Evolutionary conservation across 2,888 invertebrate species (phyloP).

Genomic region (Lucinisca nassula): DNA sequence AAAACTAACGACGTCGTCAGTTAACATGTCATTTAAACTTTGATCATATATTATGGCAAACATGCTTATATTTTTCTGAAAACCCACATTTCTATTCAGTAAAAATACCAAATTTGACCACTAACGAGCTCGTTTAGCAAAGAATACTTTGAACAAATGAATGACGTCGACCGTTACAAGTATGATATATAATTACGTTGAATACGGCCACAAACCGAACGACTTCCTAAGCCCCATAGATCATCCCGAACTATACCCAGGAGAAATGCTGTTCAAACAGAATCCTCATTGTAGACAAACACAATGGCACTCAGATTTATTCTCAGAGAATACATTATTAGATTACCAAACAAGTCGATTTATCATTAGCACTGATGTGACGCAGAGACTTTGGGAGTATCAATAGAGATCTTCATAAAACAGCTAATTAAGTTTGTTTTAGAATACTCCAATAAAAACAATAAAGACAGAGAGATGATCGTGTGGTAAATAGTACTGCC

Average conservation of each 20-base stretch:
- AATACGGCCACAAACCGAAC: no score
- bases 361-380: not conserved
- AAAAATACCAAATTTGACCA: no score
- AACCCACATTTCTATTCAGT: no score
- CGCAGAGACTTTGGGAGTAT: not conserved
- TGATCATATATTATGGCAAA: no score
- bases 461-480: not conserved
- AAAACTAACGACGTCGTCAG: no score
- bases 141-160: no score
- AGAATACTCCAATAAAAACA: not conserved
- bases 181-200: no score
- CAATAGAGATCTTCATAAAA: not conserved
- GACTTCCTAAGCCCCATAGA: no score
- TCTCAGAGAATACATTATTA: not conserved
- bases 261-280: not conserved
- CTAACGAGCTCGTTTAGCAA: no score
- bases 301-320: not conserved
- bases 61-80: no score
- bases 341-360: not conserved
- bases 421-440: constrained; percentile 8
- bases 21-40: no score
- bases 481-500: not conserved
- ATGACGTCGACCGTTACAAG: no score
- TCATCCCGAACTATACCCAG: not conserved
- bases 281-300: not conserved